phyloP scores from a whole-genome alignment of 2,113 vertebrate genomes.

The Austrofundulus limnaeus region DNA sequence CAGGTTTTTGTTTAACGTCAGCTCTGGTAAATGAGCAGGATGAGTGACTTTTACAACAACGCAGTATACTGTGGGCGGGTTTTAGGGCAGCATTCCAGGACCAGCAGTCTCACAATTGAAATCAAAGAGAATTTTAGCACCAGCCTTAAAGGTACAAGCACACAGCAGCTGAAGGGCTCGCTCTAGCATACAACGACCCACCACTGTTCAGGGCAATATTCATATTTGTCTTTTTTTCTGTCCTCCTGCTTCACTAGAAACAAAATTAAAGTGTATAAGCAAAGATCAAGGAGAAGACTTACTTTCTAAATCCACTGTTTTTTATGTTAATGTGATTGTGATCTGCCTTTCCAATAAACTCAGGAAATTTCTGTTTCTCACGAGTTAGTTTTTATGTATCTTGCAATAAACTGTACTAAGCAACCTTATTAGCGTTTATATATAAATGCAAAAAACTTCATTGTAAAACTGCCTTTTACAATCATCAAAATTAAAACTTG shows the following conservation, averaged over 20 bases:
- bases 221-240: too few relatives aligned
- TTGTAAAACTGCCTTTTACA: too few relatives aligned
- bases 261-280: not conserved
- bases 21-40: not conserved
- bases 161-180: not conserved
- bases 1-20: not conserved
- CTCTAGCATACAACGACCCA: not conserved
- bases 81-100: constrained; percentile 5
- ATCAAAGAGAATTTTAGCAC: not conserved
- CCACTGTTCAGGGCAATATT: not conserved
- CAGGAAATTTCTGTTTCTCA: too few relatives aligned
- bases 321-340: not conserved
- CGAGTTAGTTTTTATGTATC: too few relatives aligned
- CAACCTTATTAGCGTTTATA: too few relatives aligned
- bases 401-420: not conserved
- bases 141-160: not conserved
- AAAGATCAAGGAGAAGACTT: not conserved
- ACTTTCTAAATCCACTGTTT: not conserved
- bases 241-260: not conserved
- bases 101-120: not conserved
- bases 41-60: not conserved
- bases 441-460: too few relatives aligned
- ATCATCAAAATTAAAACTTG: too few relatives aligned
- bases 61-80: not conserved
- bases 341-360: not conserved